A percentile compares a stretch with the other conserved stretches of the same genome.
These are phyloP conservation scores for Pseudoips prasinana DNA, from an alignment of 2,888 invertebrate genomes.

Conservation along the genomic window DNA sequence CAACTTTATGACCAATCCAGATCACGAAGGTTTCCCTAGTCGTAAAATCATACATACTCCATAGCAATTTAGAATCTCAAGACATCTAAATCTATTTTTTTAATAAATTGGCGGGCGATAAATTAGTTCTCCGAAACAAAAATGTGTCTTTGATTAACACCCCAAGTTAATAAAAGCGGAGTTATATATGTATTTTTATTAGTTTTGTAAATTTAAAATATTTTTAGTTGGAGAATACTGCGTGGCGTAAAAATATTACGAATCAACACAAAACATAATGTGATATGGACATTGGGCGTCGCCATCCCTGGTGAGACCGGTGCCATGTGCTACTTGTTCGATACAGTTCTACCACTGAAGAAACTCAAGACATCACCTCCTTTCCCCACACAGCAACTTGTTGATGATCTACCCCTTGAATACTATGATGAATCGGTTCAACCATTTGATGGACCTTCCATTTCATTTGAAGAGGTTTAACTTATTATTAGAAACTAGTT, in stretches of 20 bases:
- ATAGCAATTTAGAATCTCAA: too few relatives aligned
- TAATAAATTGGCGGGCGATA: too few relatives aligned
- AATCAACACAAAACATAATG: slow-evolving; percentile 96
- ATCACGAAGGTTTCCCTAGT: too few relatives aligned
- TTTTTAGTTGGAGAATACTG: slow-evolving; percentile 78
- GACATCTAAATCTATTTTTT: too few relatives aligned
- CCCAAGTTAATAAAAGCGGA: too few relatives aligned
- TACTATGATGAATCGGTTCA: slow-evolving; percentile 89
- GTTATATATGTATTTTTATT: too few relatives aligned
- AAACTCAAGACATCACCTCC: slow-evolving; percentile 83
- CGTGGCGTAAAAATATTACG: slow-evolving; percentile 90
- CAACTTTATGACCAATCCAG: too few relatives aligned
- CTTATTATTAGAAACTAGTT: background rate
- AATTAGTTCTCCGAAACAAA: too few relatives aligned
- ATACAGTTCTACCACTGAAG: slow-evolving; percentile 86
- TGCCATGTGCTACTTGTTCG: slow-evolving; percentile 89
- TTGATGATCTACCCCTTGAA: slow-evolving; percentile 85
- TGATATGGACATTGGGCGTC: slow-evolving; percentile 93
- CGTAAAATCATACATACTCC: too few relatives aligned
- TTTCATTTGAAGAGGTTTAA: slow-evolving; percentile 81
- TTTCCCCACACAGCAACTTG: slow-evolving; percentile 90
- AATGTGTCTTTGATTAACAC: too few relatives aligned
- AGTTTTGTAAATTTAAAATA: too few relatives aligned
- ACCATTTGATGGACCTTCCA: slow-evolving; percentile 86
- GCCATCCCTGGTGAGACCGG: slow-evolving; percentile 92